Percentiles rank a stretch among this genome's conserved stretches.
These are phyloP conservation scores for Hemibagrus wyckioides DNA, from an alignment of 2,113 vertebrate species.

Conservation along the genomic window DNA sequence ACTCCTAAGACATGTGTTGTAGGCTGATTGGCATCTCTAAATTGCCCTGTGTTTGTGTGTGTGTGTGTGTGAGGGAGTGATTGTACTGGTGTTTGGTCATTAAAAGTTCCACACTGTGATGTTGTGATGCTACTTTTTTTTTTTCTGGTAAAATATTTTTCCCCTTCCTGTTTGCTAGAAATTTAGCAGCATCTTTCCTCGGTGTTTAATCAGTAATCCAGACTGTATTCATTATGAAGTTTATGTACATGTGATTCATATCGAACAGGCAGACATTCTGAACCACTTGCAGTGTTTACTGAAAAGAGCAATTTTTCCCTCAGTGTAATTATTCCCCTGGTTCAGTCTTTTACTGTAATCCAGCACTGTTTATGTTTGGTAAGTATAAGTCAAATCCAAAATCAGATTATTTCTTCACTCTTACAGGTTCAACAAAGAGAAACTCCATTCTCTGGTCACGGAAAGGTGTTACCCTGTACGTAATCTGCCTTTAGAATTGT, in stretches of 20 bases:
- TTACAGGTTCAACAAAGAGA: conserved; percentile 83
- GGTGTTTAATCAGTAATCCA: not conserved
- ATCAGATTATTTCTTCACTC: not conserved
- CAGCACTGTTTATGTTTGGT: not conserved
- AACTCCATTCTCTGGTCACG: conserved; percentile 88
- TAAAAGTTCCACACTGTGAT: no score
- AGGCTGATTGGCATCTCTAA: no score
- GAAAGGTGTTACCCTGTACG: conserved; percentile 93
- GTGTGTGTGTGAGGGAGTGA: no score
- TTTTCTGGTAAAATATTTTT: not conserved
- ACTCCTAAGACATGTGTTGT: no score
- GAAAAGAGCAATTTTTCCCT: not conserved
- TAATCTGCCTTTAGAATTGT: conserved; percentile 19
- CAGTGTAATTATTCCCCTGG: not conserved
- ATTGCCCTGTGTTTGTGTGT: no score
- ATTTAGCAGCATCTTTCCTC: not conserved
- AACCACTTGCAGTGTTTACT: not conserved
- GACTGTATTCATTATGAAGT: not conserved
- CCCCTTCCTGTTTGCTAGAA: not conserved
- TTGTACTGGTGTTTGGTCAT: no score
- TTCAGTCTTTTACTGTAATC: not conserved
- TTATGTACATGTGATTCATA: not conserved
- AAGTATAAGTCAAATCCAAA: not conserved
- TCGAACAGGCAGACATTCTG: not conserved
- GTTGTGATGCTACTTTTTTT: no score